A percentile compares a stretch with the other conserved stretches of the same genome.
phyloP scores from a whole-genome alignment of 2,113 vertebrate species.

The Ailurus styani region DNA sequence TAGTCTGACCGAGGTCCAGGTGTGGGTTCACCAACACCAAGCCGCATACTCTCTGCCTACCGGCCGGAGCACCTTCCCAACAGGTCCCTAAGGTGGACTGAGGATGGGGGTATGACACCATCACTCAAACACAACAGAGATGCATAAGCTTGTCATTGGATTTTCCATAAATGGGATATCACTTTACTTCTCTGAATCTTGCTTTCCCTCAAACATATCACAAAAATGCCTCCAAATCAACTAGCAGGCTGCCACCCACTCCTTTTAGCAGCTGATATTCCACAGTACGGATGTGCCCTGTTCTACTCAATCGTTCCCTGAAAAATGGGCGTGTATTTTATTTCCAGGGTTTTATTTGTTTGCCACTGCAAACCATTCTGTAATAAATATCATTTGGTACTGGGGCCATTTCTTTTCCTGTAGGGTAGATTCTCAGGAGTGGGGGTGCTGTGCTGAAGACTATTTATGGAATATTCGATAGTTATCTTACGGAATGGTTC shows the following conservation, averaged over 20 bases:
- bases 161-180: background rate
- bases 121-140: background rate
- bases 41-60: background rate
- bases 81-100: background rate
- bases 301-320: background rate
- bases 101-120: background rate
- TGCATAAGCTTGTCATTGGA: background rate
- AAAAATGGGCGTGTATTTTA: background rate
- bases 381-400: background rate
- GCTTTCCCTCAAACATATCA: background rate
- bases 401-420: background rate
- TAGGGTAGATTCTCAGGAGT: background rate
- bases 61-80: rapidly evolving
- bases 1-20: background rate
- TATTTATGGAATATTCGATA: background rate
- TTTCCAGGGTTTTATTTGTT: background rate
- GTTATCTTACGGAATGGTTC: background rate
- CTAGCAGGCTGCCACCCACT: background rate
- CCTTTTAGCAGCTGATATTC: background rate
- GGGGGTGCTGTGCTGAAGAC: background rate
- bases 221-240: background rate
- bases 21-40: background rate
- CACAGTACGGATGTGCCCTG: too few relatives aligned
- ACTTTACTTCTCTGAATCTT: background rate
- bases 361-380: background rate